Evolutionary conservation across 2,113 vertebrate species (phyloP).

Genomic region (Meleagris gallopavo): DNA sequence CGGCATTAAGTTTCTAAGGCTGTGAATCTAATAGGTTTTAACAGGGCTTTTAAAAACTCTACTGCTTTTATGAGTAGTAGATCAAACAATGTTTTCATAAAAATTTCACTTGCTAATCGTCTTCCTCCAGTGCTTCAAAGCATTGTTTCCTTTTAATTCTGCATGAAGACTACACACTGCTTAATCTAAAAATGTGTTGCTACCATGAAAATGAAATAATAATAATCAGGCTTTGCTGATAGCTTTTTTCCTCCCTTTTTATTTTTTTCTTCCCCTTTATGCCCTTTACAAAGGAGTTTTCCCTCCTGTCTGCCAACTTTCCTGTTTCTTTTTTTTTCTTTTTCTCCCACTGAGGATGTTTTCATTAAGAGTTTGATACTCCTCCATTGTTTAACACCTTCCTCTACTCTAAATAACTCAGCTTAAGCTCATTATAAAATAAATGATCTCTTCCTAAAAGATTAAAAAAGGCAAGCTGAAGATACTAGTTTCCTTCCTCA

Average conservation of each 20-base stretch:
- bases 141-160: not conserved
- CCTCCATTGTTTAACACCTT: conserved; percentile 43
- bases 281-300: not conserved
- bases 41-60: not conserved
- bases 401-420: conserved; percentile 28
- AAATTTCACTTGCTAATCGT: not conserved
- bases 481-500: conserved; percentile 12
- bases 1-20: not conserved
- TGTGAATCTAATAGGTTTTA: not conserved
- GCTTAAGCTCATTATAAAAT: not conserved
- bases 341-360: conserved; percentile 35
- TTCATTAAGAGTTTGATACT: conserved; percentile 13
- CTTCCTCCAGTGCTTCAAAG: not conserved
- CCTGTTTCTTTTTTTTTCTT: not conserved
- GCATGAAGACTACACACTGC: not conserved
- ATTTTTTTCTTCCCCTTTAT: not conserved
- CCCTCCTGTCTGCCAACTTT: not conserved
- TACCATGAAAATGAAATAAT: not conserved
- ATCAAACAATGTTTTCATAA: not conserved
- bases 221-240: not conserved
- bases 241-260: not conserved
- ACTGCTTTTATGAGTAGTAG: not conserved
- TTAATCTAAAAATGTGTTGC: not conserved
- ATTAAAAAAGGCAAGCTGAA: not conserved
- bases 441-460: not conserved